Evolutionary conservation across 2,113 vertebrate species (phyloP).

Genomic region (Cisticola juncidis): DNA sequence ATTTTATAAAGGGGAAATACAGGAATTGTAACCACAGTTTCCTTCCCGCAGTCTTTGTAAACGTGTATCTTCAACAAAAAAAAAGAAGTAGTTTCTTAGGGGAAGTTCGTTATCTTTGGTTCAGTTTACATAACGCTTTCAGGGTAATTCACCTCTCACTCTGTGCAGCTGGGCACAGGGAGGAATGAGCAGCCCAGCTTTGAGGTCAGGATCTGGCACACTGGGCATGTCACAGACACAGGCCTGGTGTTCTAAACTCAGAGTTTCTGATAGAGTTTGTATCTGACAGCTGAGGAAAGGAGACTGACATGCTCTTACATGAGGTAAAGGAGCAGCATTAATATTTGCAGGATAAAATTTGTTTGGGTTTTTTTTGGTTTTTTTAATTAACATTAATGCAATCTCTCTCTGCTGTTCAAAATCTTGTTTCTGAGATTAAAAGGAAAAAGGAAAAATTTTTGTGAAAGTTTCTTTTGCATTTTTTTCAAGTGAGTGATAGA

Average conservation of each 20-base stretch:
- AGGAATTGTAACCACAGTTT: background rate
- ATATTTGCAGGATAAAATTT: background rate
- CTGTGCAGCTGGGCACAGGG: background rate
- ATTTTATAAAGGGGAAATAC: background rate
- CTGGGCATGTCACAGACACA: background rate
- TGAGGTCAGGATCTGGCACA: background rate
- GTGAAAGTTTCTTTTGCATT: background rate
- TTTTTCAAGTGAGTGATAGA: background rate
- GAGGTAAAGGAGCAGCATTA: background rate
- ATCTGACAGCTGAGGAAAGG: background rate
- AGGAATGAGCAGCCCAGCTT: background rate
- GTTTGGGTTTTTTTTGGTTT: background rate
- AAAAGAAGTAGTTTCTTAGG: background rate
- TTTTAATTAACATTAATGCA: background rate
- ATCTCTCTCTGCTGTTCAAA: background rate
- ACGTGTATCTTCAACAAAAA: background rate
- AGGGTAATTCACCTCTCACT: slow-evolving; percentile 5
- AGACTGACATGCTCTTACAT: background rate
- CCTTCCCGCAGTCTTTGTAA: background rate
- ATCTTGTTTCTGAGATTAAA: background rate
- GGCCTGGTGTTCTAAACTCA: background rate
- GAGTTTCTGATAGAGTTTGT: background rate
- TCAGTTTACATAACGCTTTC: background rate
- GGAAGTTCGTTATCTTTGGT: background rate
- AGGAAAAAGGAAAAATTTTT: background rate